These are phyloP conservation scores for Protonibea diacanthus DNA, from an alignment of 2,797 vertebrate species.

Conservation along the genomic window DNA sequence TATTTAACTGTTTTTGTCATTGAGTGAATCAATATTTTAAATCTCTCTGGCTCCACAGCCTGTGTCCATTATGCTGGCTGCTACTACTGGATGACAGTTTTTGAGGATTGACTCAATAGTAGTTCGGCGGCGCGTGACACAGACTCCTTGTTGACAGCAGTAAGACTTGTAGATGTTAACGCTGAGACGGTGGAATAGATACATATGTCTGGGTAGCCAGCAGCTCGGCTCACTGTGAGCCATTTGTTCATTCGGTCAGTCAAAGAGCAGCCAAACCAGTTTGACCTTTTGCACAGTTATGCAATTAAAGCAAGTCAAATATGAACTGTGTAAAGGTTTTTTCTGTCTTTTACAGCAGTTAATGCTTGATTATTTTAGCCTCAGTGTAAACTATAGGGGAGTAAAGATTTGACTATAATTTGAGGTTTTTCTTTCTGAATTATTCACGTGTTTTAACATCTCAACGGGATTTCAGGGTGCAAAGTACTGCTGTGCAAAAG, in stretches of 20 bases:
- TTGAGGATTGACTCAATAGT: constrained; percentile 35
- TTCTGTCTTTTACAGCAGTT: neutral
- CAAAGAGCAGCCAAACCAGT: neutral
- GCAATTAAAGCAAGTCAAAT: constrained; percentile 16
- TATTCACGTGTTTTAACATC: neutral
- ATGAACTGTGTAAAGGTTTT: neutral
- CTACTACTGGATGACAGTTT: neutral
- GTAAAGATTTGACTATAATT: neutral
- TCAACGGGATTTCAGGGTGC: neutral
- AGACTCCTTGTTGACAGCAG: constrained; percentile 32
- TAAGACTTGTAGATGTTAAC: constrained; percentile 54
- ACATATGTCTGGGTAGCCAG: constrained; percentile 24
- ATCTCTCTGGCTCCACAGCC: neutral
- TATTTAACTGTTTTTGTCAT: neutral
- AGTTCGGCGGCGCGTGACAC: constrained; percentile 1
- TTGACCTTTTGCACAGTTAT: constrained; percentile 14
- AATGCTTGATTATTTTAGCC: neutral
- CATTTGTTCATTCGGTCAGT: constrained; percentile 29
- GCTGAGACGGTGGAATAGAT: constrained; percentile 24
- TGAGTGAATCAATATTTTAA: neutral
- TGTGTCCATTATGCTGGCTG: neutral
- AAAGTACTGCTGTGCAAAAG: neutral
- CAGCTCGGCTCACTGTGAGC: constrained; percentile 22
- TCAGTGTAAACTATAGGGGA: neutral
- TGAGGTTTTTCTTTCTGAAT: neutral